Percentiles rank a stretch among this genome's conserved stretches.
Conservation (phyloP, 2,888 invertebrate species). For the Cataglyphis rosenhaueri region DNA sequence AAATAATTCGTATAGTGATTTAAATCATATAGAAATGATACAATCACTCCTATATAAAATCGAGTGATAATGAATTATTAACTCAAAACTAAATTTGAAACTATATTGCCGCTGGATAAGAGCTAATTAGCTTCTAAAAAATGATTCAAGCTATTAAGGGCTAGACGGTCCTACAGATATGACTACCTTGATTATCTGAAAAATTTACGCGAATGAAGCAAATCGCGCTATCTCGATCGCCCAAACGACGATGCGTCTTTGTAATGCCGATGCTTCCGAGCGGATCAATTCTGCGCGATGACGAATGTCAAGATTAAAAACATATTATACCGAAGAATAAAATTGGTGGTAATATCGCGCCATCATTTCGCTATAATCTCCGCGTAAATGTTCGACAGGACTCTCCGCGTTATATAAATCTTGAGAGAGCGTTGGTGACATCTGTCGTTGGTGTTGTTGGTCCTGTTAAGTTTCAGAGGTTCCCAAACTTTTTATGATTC, state of each 20-base stretch:
- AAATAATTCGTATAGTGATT: conserved; percentile 1
- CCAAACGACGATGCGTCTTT: conserved; percentile 18
- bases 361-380: conserved; percentile 35
- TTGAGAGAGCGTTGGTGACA: conserved; percentile 57
- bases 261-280: conserved; percentile 38
- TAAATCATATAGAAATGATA: not conserved
- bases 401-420: conserved; percentile 48
- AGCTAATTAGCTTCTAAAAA: not conserved
- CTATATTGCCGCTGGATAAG: not conserved
- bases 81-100: conserved; percentile 16
- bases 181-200: conserved; percentile 66
- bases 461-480: conserved; percentile 57
- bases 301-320: conserved; percentile 42
- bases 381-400: conserved; percentile 51
- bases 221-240: conserved; percentile 16
- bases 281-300: conserved; percentile 40
- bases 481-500: conserved; percentile 4
- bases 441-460: conserved; percentile 56
- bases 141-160: conserved; percentile 30
- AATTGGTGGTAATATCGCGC: not conserved
- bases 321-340: conserved; percentile 46
- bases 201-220: conserved; percentile 56
- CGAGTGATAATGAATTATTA: conserved; percentile 4
- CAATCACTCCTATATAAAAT: not conserved
- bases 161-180: conserved; percentile 42